Base-by-base conservation (phyloP, 2,888 invertebrate species). In the Drosophila testacea region DNA sequence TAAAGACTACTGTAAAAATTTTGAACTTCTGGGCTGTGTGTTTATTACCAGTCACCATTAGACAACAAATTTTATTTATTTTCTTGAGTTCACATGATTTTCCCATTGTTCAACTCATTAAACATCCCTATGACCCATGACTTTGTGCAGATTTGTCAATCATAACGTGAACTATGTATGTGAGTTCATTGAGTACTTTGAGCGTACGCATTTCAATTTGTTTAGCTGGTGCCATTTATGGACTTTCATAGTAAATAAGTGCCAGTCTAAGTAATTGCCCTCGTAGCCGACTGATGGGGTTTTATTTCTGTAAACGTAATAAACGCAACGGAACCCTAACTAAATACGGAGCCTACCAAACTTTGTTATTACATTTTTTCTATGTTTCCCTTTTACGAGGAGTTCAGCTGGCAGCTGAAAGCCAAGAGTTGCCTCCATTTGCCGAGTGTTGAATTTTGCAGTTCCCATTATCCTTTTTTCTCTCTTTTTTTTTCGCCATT, bases 291-390 rank as follows among this genome's bases (percentile, higher is more conserved):
- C 30, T 65, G 47, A 22, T 28, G 47, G 41, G n/a, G 16, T 16
- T 22, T 22, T 22, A 7, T 6, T 44, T n/a, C 30, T 10, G 28
- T n/a, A 16, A 28, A 28, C 30, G 47, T 63, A 66, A 74, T 70
- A 65, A 64, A 75, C 61, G 60, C 61, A 56, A 55, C 13, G 55
- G 4, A 54, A 32, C 57, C 67, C 59, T 39, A 67, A 67, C 76
- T 56, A 64, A 68, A 68, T 47, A 36, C 55, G 70, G 9, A 36
- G 74, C 67, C 77, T 73, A 66, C 62, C 63, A 77, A 77, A 77
- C 74, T 78, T 78, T 77, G 74, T 78, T 77, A 78, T 77, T 78
- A 71, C 57, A 66, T 63, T 65, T 61, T 73, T 54, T 60, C 55
- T 30, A 46, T 54, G 54, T 42, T 59, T 27, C 46, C 51, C 32